Conservation (phyloP, 2,888 invertebrate genomes). For the Myopa testacea region DNA sequence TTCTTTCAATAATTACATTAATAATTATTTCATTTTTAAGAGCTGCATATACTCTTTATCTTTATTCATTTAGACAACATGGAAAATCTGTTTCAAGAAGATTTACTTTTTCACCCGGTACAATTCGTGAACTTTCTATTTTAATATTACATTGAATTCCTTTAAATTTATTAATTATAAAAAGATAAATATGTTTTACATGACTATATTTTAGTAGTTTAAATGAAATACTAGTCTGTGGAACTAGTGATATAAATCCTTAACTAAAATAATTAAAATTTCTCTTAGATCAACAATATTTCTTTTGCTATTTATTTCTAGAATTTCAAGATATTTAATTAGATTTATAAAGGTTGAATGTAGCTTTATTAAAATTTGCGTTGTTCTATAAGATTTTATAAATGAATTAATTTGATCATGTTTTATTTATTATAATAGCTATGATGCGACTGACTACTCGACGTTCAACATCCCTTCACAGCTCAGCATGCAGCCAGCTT, state of each 20-base stretch:
- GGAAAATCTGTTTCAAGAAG: too few relatives aligned
- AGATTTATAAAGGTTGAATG: too few relatives aligned
- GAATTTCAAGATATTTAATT: slow-evolving; percentile 61
- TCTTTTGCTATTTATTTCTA: slow-evolving; percentile 70
- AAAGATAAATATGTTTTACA: slow-evolving; percentile 70
- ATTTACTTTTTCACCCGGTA: slow-evolving; percentile 62
- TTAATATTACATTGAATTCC: slow-evolving; percentile 75
- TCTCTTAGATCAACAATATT: slow-evolving; percentile 71
- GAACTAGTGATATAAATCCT: slow-evolving; percentile 72
- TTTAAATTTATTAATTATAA: slow-evolving; percentile 75
- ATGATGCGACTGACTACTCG: too few relatives aligned
- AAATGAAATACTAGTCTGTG: slow-evolving; percentile 79
- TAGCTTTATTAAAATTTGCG: too few relatives aligned
- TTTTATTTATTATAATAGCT: too few relatives aligned
- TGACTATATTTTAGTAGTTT: slow-evolving; percentile 75
- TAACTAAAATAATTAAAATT: slow-evolving; percentile 71
- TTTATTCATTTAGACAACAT: slow-evolving; percentile 72
- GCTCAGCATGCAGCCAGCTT: too few relatives aligned
- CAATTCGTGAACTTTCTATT: slow-evolving; percentile 73
- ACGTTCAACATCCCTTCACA: too few relatives aligned
- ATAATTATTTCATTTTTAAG: slow-evolving; percentile 74
- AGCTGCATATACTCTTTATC: slow-evolving; percentile 74
- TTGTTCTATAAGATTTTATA: too few relatives aligned
- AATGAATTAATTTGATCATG: slow-evolving; percentile 31
- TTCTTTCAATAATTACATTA: slow-evolving; percentile 72